Evolutionary conservation across 2,888 invertebrate genomes (phyloP), one percentile per base, ranked within the genome.

Genomic region (Limnephilus lunatus): DNA sequence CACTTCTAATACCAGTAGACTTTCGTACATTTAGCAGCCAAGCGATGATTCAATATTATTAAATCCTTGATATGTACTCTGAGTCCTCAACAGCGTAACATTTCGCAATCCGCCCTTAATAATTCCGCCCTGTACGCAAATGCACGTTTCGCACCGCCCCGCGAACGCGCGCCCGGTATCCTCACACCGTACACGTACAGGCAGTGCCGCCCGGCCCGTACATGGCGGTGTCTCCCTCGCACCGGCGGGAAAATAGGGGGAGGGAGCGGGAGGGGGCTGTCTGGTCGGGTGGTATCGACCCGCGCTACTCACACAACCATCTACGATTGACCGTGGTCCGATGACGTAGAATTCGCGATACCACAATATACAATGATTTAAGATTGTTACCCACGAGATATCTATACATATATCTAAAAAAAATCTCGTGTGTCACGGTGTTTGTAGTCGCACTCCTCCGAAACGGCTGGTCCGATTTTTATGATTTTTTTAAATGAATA

Each of bases 181-280:
- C 48, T 5, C 31, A 44, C 48, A 86, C 86, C 48, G 86, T 32
- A 86, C 44, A 95, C 95, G 86, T 30, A 32, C 44, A 44, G 91
- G 95, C 95, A 92, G 94, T 94, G 91, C 94, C 94, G 89, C 95
- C 95, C 90, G 95, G 95, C 85, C 94, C 95, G 48, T 94, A 93
- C 91, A 19, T 25, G 31, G 11, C 35, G 35, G 31, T n/a, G 35
- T 32, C 83, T 25, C 35, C 32, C 83, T 32, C 35, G 83, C 83
- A 39, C 94, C 94, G 90, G 90, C 35, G 93, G 30, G 30, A 9
- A 30, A 48, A 11, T 12, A n/a, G n/a, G 14, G 44, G 19, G 44
- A 4, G 14, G 35, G 86, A 30, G 30, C 39, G 86, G 86, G 86
- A 35, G 44, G 86, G 86, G 15, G n/a, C 25, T 68, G 68, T 68